Evolutionary conservation across 2,888 invertebrate species (phyloP).

Genomic region (Pardosa pseudoannulata): DNA sequence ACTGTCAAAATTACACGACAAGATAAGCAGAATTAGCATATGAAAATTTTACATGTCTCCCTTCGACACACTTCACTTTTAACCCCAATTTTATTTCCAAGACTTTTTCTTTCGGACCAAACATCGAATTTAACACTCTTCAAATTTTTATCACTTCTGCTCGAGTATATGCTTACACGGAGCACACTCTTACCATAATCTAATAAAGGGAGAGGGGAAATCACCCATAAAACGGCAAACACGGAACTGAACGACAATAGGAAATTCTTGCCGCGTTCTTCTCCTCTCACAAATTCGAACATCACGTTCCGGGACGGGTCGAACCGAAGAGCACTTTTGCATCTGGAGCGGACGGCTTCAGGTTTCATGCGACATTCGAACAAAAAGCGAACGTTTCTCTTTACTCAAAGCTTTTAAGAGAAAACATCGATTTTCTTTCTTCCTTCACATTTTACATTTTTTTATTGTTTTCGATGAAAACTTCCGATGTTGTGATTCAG

Average conservation of each 20-base stretch:
- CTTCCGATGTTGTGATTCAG: not conserved
- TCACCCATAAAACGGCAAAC: not conserved
- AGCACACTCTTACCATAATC: not conserved
- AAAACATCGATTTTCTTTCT: not conserved
- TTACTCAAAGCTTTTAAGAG: not conserved
- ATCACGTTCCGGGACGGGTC: not conserved
- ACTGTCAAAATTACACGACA: too few species aligned
- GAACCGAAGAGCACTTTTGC: not conserved
- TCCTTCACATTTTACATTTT: not conserved
- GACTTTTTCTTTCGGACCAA: too few species aligned
- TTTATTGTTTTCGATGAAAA: not conserved
- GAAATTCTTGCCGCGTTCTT: not conserved
- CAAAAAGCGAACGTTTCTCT: not conserved
- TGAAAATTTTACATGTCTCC: too few species aligned
- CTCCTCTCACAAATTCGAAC: not conserved
- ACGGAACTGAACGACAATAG: too few species aligned
- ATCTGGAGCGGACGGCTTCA: not conserved
- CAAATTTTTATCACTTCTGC: not conserved
- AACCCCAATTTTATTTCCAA: too few species aligned
- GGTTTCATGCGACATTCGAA: not conserved
- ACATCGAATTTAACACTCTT: not conserved
- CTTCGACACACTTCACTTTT: too few species aligned
- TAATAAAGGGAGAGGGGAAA: not conserved
- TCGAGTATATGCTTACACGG: not conserved
- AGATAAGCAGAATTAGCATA: too few species aligned